Evolutionary conservation across 2,888 invertebrate genomes (phyloP).

Genomic region (Philereme transversata): DNA sequence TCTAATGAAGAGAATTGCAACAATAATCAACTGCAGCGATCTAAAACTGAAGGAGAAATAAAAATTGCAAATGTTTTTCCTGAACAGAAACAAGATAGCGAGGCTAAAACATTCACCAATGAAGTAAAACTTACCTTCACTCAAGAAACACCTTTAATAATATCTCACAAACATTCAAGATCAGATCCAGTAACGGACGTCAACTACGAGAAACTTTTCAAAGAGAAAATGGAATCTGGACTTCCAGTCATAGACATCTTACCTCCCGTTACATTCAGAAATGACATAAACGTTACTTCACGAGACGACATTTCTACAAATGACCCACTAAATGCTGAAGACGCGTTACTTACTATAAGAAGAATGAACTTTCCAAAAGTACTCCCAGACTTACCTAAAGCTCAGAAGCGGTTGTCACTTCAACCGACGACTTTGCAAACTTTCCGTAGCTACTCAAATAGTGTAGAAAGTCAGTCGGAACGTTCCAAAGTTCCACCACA

Average conservation of each 20-base stretch:
- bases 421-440: constrained; percentile 81
- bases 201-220: constrained; percentile 70
- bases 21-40: constrained; percentile 63
- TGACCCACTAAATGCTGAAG: constrained; percentile 85
- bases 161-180: constrained; percentile 86
- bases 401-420: constrained; percentile 86
- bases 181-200: constrained; percentile 88
- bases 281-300: constrained; percentile 90
- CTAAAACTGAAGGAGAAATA: constrained; percentile 74
- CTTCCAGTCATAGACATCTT: constrained; percentile 60
- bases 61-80: constrained; percentile 34
- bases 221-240: constrained; percentile 58
- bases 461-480: constrained; percentile 60
- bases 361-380: constrained; percentile 93
- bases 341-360: constrained; percentile 89
- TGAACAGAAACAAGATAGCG: constrained; percentile 41
- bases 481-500: constrained; percentile 84
- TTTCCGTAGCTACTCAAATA: constrained; percentile 61
- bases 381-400: constrained; percentile 88
- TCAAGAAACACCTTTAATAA: constrained; percentile 69
- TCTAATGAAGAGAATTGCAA: constrained; percentile 65
- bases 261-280: constrained; percentile 76
- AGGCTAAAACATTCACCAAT: constrained; percentile 65
- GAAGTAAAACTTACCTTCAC: constrained; percentile 65
- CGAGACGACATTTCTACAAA: constrained; percentile 80